A percentile compares a stretch with the other conserved stretches of the same genome.
Conservation (phyloP, 2,113 vertebrate species). For the Noturus placidus region DNA sequence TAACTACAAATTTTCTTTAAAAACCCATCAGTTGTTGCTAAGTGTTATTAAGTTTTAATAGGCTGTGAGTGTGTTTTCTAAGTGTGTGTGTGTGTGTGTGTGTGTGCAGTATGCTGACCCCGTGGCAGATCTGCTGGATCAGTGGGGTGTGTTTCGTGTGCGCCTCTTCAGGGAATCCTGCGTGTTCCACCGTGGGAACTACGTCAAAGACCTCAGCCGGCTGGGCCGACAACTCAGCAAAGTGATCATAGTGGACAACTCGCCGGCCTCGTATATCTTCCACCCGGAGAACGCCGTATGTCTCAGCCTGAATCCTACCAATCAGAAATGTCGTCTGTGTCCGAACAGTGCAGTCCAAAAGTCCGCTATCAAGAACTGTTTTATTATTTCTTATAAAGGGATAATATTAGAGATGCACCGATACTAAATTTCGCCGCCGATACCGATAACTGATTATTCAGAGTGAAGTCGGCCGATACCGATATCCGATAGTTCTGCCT, state of each 20-base stretch:
- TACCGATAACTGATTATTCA: too few species aligned
- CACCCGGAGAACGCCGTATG: slow-evolving; percentile 97
- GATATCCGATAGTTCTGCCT: too few species aligned
- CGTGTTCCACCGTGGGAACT: slow-evolving; percentile 97
- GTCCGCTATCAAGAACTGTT: background rate
- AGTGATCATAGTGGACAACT: slow-evolving; percentile 97
- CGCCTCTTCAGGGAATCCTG: slow-evolving; percentile 98
- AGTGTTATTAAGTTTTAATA: background rate
- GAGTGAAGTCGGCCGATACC: too few species aligned
- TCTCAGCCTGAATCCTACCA: slow-evolving; percentile 36
- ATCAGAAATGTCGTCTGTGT: background rate
- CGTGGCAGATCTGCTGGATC: slow-evolving; percentile 93
- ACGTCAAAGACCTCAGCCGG: slow-evolving; percentile 96
- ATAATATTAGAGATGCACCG: background rate
- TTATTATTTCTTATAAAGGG: background rate
- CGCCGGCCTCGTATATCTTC: slow-evolving; percentile 97
- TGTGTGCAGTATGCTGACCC: slow-evolving; percentile 89
- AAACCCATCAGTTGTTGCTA: background rate
- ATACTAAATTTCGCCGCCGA: too few species aligned
- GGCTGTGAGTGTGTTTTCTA: background rate
- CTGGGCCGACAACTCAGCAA: slow-evolving; percentile 91
- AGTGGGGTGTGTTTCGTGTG: slow-evolving; percentile 92
- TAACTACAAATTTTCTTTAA: background rate
- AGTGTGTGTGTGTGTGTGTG: slow-evolving; percentile 19
- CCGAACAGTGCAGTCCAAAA: background rate